Evolutionary conservation across 2,888 invertebrate species (phyloP), one percentile per base, ranked within the genome.

Genomic region (Glyphotaelius pellucidus): DNA sequence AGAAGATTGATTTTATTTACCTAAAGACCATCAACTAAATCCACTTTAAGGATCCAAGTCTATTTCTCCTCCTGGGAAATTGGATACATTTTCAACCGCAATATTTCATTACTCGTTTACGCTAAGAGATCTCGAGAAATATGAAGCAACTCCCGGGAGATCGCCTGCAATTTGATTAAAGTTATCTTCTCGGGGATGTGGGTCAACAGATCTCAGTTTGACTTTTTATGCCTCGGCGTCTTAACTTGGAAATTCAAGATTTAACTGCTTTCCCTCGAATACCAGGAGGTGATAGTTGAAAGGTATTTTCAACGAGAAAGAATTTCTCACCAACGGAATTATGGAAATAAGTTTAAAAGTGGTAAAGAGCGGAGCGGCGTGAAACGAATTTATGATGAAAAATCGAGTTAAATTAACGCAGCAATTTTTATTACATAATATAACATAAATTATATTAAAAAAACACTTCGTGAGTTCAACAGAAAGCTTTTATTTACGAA

Each of bases 91-190:
- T 92, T 90, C 30, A 90, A 90, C 90, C 79, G 80, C 81, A 30
- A 92, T 90, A 92, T 92, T 92, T 92, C 88, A 90, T 90, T 90
- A 92, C 80, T 80, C 87, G 85, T 88, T 92, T 92, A 84, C 52
- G 84, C 30, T 90, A 89, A 89, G 91, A 92, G 88, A 67, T 38
- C 91, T 79, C 84, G 67, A 83, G 91, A 89, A 92, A 89, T 86
- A 90, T 89, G 92, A 83, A 85, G 87, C 80, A 85, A 42, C 52
- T 47, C 89, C 92, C 84, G 89, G 31, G 92, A 89, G 92, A 91
- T 91, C 91, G 84, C 47, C 91, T 80, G 89, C 91, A 92, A 92
- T 92, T 92, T 91, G 88, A 92, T 92, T 92, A 91, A 90, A 91
- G 83, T 83, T 83, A 90, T 90, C 47, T 90, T 83, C 81, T 19